Base-by-base conservation (phyloP, 1,140 invertebrate species). In the Bilobella aurantiaca region DNA sequence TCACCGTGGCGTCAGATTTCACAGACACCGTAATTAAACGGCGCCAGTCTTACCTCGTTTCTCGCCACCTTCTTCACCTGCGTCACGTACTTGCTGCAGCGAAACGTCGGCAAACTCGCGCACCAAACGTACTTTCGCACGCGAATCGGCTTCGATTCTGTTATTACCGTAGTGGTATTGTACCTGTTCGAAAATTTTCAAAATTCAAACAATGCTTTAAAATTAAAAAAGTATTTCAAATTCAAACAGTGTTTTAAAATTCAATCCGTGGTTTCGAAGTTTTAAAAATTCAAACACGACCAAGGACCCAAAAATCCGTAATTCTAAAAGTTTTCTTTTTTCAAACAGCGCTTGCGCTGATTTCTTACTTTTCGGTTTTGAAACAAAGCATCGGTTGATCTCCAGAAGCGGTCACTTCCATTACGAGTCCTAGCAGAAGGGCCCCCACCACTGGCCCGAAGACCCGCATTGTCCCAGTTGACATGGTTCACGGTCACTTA, bases 41-140 rank as follows among this genome's bases (percentile, higher is more conserved):
- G 27, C 2, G n/a, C 18, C 2, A 2, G 14, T 60, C 68, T 72
- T 73, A 84, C 83, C 79, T 85, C 77, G 2, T 82, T 87, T 75
- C 85, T 87, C 73, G 83, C 86, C 1, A 88, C 82, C 18, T 83
- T 82, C 70, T 83, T 84, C 70, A 87, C 86, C 65, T 85, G 83
- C 30, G 91, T 85, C 74, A 83, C 87, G 76, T 92, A 93, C 74
- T 86, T 89, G 37, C 89, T 89, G 77, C 92, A 95, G 74, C 86
- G 81, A 16, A 89, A 62, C 27, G 46, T 88, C 31, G 90, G 91
- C 34, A 93, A 81, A 73, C 83, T 88, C 5, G 91, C 80, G 78
- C 91, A 94, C 85, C 87, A 93, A 0, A 83, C 83, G 69, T 86
- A 87, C 63, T 86, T 86, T 56, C 88, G 83, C 42, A 87, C 83